Conservation (phyloP, 2,888 invertebrate species). For the Cerastis leucographa region DNA sequence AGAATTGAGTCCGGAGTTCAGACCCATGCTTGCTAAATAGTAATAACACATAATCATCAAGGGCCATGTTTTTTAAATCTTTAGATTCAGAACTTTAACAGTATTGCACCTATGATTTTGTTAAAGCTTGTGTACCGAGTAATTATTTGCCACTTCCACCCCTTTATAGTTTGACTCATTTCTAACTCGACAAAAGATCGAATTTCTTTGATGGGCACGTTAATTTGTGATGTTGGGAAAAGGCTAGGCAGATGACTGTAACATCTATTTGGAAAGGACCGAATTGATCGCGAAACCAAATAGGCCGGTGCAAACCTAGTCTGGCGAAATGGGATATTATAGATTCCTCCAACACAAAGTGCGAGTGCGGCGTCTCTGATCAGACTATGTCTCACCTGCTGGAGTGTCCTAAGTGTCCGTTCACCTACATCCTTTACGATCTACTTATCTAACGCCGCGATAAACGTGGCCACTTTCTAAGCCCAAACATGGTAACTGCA, state of each 20-base stretch:
- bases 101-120: background rate
- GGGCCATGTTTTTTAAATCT: background rate
- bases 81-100: background rate
- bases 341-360: background rate
- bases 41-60: background rate
- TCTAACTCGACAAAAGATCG: constrained; percentile 57
- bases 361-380: background rate
- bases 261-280: background rate
- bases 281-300: background rate
- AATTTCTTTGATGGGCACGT: constrained; percentile 63
- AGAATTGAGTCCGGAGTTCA: background rate
- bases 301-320: background rate
- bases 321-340: background rate
- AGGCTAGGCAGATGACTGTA: no score
- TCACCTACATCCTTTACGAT: no score
- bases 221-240: no score
- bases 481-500: no score
- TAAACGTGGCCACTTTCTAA: no score
- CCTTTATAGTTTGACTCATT: constrained; percentile 11
- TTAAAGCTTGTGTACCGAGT: background rate
- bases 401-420: no score
- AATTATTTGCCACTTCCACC: constrained; percentile 27
- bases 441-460: no score
- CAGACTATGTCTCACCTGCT: no score
- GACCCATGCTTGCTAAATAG: background rate